These are phyloP conservation scores for Lethenteron reissneri DNA, from an alignment of 2,113 vertebrate genomes.

Conservation along the genomic window DNA sequence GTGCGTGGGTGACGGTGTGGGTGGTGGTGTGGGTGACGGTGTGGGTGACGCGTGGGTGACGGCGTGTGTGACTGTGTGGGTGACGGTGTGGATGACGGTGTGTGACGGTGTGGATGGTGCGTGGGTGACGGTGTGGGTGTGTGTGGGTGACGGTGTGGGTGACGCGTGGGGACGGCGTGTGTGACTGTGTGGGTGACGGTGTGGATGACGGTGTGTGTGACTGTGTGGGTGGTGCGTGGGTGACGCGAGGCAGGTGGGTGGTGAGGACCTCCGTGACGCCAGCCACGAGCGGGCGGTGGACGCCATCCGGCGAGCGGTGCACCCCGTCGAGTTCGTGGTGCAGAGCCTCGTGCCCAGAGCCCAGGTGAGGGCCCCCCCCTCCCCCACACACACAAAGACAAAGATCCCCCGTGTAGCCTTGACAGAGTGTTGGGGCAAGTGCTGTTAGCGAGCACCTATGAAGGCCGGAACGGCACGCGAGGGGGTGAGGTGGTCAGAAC, in stretches of 20 bases:
- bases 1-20: background rate
- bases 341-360: constrained; percentile 73
- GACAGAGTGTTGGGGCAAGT: too few species aligned
- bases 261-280: constrained; percentile 73
- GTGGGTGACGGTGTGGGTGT: background rate
- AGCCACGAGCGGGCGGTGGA: constrained; percentile 96
- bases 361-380: constrained; percentile 35
- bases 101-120: background rate
- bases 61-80: background rate
- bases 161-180: background rate
- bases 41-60: background rate
- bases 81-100: background rate
- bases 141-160: background rate
- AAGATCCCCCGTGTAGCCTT: too few species aligned
- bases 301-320: constrained; percentile 81
- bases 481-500: too few species aligned
- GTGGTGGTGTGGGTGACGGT: background rate
- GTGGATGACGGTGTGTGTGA: background rate
- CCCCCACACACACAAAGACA: too few species aligned
- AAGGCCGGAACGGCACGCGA: too few species aligned
- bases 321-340: constrained; percentile 50
- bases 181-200: background rate
- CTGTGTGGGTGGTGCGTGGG: background rate
- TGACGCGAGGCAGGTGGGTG: constrained; percentile 52
- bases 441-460: too few species aligned